These are phyloP conservation scores for Nymphalis urticae DNA, from an alignment of 2,888 invertebrate genomes.

Conservation along the genomic window DNA sequence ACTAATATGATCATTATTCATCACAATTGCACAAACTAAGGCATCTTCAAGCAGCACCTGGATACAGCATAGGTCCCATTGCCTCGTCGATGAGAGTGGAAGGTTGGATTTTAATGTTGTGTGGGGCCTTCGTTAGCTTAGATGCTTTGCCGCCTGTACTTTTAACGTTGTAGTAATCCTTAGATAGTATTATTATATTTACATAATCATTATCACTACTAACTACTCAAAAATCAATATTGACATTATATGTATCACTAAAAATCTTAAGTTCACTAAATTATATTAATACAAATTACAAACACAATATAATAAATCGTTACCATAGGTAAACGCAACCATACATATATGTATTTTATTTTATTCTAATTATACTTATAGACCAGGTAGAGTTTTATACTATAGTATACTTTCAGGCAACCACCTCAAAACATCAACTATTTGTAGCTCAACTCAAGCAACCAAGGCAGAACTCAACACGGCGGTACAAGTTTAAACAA, in stretches of 20 bases:
- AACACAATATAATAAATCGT: not conserved
- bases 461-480: constrained; percentile 61
- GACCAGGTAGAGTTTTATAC: constrained; percentile 24
- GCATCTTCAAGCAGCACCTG: constrained; percentile 73
- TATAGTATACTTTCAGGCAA: constrained; percentile 65
- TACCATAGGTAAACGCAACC: not conserved
- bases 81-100: constrained; percentile 63
- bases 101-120: constrained; percentile 69
- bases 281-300: not conserved
- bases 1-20: constrained; percentile 59
- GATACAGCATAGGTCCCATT: constrained; percentile 70
- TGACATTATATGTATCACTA: not conserved
- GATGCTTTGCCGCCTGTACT: constrained; percentile 54
- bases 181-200: not conserved
- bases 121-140: constrained; percentile 53
- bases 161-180: constrained; percentile 46
- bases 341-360: not conserved
- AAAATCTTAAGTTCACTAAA: not conserved
- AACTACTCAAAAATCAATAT: not conserved
- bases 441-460: constrained; percentile 56
- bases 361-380: constrained; percentile 4
- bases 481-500: constrained; percentile 61
- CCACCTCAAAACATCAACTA: constrained; percentile 61
- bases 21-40: constrained; percentile 57
- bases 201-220: constrained; percentile 3